Evolutionary conservation across 1,140 invertebrate species (phyloP), one percentile per base, ranked within the genome.

Genomic region (Zaprionus camerounensis): DNA sequence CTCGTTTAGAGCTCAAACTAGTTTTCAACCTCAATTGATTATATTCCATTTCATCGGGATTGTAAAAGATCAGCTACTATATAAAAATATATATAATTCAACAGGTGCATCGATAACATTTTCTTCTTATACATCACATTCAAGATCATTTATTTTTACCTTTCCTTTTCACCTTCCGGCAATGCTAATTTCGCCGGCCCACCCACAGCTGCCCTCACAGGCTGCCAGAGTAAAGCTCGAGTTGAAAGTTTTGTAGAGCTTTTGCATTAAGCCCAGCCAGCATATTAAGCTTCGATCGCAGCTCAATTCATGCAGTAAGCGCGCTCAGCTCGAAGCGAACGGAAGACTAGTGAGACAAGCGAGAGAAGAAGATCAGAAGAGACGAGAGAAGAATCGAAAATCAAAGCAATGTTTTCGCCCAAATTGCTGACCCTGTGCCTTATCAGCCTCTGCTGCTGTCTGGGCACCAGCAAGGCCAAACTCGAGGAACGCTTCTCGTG

Each of bases 401-500:
- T 62, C 51, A 9, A 9, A 59, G 22, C 38, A 36, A 87, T 87
- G 84, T 70, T 59, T 59, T 61, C 71, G 4, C 7, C 64, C 24
- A 63, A 80, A 59, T n/a, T 88, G 28, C 26, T 88, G 26, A 38
- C 70, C 49, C 31, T 88, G 59, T 81, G 85, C 64, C 71, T 88
- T 59, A 82, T 77, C 74, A 67, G 75, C 63, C 69, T 66, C 5
- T 68, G 73, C 38, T 69, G 55, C 44, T 70, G 61, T 56, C 24
- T 73, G 71, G 44, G 49, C 72, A 53, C 57, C 44, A 58, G 61
- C 44, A 58, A 67, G 51, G 91, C 80, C 34, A 93, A 94, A 65
- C 76, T 95, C 22, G 93, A 95, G 59, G 94, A 95, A 71, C 92
- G 94, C 72, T 96, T 95, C 82, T 94, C 94, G 1, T 96, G 95